Evolutionary conservation across 2,888 invertebrate genomes (phyloP).

Genomic region (Therioaphis trifolii): DNA sequence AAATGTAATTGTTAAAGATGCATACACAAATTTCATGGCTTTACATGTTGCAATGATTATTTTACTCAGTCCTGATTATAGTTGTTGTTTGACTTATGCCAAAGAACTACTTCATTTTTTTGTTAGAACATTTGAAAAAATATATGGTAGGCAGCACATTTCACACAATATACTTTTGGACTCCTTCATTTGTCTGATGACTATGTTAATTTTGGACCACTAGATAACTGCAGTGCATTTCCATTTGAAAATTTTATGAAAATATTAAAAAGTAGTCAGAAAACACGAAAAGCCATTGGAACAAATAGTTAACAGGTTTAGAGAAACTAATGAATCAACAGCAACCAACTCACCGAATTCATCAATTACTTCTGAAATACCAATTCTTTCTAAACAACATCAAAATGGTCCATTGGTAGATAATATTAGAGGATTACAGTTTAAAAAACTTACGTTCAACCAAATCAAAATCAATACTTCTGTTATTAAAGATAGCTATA

Average conservation of each 20-base stretch:
- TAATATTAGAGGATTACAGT: not conserved
- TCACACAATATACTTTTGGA: constrained; percentile 9
- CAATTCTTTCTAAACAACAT: not conserved
- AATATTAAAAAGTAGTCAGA: not conserved
- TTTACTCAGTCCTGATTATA: constrained; percentile 11
- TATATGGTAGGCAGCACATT: too few relatives aligned
- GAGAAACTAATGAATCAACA: constrained; percentile 2
- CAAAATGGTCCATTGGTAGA: not conserved
- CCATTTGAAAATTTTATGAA: constrained; percentile 30
- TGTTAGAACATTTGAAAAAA: too few relatives aligned
- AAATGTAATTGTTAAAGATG: not conserved
- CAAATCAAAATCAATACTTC: not conserved
- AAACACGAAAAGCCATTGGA: constrained; percentile 13
- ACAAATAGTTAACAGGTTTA: not conserved
- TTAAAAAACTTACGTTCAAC: not conserved
- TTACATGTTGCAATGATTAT: constrained; percentile 6
- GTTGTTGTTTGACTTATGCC: not conserved
- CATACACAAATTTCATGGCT: not conserved
- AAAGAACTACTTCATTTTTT: constrained; percentile 4
- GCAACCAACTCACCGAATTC: not conserved
- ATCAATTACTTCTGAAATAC: not conserved
- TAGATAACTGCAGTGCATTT: not conserved
- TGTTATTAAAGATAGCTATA: not conserved
- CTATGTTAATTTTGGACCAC: not conserved
- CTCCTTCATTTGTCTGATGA: constrained; percentile 26